phyloP scores from a whole-genome alignment of 2,888 invertebrate species.

The Cephus pygmeus region DNA sequence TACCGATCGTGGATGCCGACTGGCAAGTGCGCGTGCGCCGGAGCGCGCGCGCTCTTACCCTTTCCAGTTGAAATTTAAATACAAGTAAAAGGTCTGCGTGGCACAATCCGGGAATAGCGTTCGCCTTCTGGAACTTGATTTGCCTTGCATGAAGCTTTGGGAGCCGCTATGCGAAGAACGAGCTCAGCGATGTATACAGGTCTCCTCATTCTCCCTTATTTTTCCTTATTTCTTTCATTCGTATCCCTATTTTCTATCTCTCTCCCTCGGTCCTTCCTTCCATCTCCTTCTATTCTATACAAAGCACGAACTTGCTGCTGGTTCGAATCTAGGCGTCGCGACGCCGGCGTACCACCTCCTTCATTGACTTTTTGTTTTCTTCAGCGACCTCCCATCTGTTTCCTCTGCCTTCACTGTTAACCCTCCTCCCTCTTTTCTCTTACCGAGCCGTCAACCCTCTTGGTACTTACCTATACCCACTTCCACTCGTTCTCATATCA shows the following conservation, averaged over 20 bases:
- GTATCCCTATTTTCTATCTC: conserved; percentile 4
- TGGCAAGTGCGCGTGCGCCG: conserved; percentile 22
- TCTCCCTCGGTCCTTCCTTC: conserved; percentile 12
- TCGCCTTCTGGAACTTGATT: conserved; percentile 58
- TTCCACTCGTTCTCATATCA: conserved; percentile 33
- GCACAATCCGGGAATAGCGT: conserved; percentile 55
- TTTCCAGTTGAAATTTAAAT: conserved; percentile 61
- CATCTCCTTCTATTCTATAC: background rate
- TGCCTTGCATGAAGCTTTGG: conserved; percentile 65
- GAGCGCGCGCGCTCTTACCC: conserved; percentile 33
- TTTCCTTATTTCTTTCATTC: conserved; percentile 10
- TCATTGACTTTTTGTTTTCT: conserved; percentile 38
- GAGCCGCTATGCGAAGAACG: conserved; percentile 42
- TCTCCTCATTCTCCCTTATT: conserved; percentile 16
- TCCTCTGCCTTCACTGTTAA: background rate
- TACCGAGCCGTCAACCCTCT: conserved; percentile 7
- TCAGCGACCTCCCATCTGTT: conserved; percentile 20
- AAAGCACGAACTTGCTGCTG: background rate
- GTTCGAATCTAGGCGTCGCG: conserved; percentile 41
- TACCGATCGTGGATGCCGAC: background rate
- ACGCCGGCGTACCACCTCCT: conserved; percentile 32
- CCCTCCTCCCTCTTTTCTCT: conserved; percentile 19
- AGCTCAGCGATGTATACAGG: conserved; percentile 43
- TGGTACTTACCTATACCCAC: conserved; percentile 2
- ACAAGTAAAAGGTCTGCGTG: conserved; percentile 60